Evolutionary conservation across 2,797 vertebrate species (phyloP).

Genomic region (Cetoscarus ocellatus): DNA sequence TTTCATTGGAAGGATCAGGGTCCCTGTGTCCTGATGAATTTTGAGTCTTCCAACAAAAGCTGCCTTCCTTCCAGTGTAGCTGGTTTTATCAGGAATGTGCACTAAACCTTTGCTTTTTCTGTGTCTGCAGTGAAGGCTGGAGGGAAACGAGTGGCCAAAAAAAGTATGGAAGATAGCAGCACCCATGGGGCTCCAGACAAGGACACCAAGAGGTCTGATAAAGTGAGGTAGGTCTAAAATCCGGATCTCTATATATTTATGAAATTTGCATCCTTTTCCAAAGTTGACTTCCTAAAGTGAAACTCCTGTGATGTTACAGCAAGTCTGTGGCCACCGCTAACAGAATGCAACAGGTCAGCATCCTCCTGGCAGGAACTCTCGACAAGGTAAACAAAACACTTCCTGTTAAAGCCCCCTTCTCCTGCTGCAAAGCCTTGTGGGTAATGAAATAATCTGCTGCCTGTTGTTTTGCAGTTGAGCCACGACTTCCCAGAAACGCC

Average conservation of each 20-base stretch:
- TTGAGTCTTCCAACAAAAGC: too few species aligned
- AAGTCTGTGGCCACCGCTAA: conserved; percentile 76
- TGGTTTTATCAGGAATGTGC: background rate
- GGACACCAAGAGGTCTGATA: conserved; percentile 85
- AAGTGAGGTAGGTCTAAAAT: conserved; percentile 80
- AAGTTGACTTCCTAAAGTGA: background rate
- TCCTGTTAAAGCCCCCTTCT: background rate
- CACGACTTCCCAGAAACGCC: conserved; percentile 89
- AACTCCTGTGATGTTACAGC: conserved; percentile 30
- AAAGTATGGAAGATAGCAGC: conserved; percentile 81
- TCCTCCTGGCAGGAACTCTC: conserved; percentile 85
- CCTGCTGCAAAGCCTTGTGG: background rate
- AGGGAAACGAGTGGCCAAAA: conserved; percentile 91
- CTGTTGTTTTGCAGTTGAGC: conserved; percentile 84
- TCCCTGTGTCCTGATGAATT: too few species aligned
- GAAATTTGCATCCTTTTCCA: background rate
- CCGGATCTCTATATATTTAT: too few species aligned
- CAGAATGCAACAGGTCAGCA: conserved; percentile 86
- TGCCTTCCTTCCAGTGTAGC: too few species aligned
- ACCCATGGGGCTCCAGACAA: conserved; percentile 81
- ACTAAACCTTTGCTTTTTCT: background rate
- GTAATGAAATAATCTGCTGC: conserved; percentile 30
- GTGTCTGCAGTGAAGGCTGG: conserved; percentile 89
- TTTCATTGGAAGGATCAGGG: too few species aligned
- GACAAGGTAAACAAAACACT: conserved; percentile 86